Evolutionary conservation across 1,140 invertebrate genomes (phyloP).

Genomic region (Drosophila melanogaster): DNA sequence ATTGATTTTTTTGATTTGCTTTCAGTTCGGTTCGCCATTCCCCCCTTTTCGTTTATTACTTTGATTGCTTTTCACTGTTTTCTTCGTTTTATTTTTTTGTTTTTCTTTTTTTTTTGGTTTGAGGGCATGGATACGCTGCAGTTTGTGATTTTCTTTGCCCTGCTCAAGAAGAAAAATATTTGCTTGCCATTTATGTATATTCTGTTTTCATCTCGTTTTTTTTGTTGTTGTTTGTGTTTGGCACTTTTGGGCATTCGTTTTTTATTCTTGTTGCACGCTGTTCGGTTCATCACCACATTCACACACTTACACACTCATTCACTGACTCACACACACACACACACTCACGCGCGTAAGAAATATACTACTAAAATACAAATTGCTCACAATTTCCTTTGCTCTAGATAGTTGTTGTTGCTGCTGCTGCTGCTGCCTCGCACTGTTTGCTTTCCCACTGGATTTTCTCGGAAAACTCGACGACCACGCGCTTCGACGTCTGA

Average conservation of each 20-base stretch:
- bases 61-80: slow-evolving; percentile 48
- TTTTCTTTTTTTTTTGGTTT: slow-evolving; percentile 9
- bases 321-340: slow-evolving; percentile 28
- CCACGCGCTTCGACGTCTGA: slow-evolving; percentile 77
- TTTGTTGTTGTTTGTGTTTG: slow-evolving; percentile 49
- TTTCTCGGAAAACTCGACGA: slow-evolving; percentile 48
- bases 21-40: slow-evolving; percentile 3
- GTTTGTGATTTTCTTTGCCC: slow-evolving; percentile 32
- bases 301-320: slow-evolving; percentile 24
- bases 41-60: slow-evolving; percentile 43
- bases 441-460: slow-evolving; percentile 16
- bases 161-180: slow-evolving; percentile 30
- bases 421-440: slow-evolving; percentile 31
- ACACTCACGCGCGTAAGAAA: slow-evolving; percentile 52
- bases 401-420: slow-evolving; percentile 39
- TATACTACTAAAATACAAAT: slow-evolving; percentile 71
- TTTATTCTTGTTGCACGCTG: slow-evolving; percentile 50
- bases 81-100: no score
- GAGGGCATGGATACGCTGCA: slow-evolving; percentile 29
- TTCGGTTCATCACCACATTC: slow-evolving; percentile 29
- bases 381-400: slow-evolving; percentile 80
- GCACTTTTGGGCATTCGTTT: slow-evolving; percentile 48
- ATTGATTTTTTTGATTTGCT: slow-evolving; percentile 70
- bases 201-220: slow-evolving; percentile 13
- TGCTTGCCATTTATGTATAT: slow-evolving; percentile 11